A percentile compares a stretch with the other conserved stretches of the same genome.
Evolutionary conservation across 2,113 vertebrate species (phyloP).

Genomic region (Plectropomus leopardus): DNA sequence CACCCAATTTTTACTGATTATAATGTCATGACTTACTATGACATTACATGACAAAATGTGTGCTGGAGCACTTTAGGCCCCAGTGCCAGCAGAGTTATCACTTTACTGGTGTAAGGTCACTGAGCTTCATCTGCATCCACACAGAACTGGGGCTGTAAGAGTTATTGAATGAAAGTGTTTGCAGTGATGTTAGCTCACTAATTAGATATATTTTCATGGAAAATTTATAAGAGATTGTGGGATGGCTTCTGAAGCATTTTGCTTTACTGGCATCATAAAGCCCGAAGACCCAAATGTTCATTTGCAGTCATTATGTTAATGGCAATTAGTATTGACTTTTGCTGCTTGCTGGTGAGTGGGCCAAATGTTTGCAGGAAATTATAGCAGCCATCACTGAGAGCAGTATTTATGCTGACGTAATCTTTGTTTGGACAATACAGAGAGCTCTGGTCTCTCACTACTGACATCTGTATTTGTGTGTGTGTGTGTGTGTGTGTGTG

Average conservation of each 20-base stretch:
- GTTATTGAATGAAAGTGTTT: conserved; percentile 41
- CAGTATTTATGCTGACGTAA: conserved; percentile 60
- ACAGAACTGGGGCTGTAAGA: conserved; percentile 17
- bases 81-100: conserved; percentile 46
- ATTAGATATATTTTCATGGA: conserved; percentile 54
- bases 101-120: conserved; percentile 48
- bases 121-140: conserved; percentile 26
- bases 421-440: conserved; percentile 34
- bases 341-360: conserved; percentile 50
- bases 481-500: conserved; percentile 8
- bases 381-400: conserved; percentile 55
- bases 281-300: conserved; percentile 68
- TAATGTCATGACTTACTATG: conserved; percentile 49
- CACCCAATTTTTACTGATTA: conserved; percentile 57
- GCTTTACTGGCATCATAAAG: conserved; percentile 62
- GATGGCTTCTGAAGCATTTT: conserved; percentile 59
- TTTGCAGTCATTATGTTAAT: conserved; percentile 79
- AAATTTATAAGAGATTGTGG: conserved; percentile 27
- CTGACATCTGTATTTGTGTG: conserved; percentile 32
- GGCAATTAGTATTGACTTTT: conserved; percentile 76
- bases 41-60: conserved; percentile 55
- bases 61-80: conserved; percentile 29
- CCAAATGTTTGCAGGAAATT: conserved; percentile 69
- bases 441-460: not conserved
- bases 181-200: conserved; percentile 31